A percentile compares a stretch with the other conserved stretches of the same genome.
Evolutionary conservation across 2,888 invertebrate species (phyloP).

Genomic region (Idaea dimidiata): DNA sequence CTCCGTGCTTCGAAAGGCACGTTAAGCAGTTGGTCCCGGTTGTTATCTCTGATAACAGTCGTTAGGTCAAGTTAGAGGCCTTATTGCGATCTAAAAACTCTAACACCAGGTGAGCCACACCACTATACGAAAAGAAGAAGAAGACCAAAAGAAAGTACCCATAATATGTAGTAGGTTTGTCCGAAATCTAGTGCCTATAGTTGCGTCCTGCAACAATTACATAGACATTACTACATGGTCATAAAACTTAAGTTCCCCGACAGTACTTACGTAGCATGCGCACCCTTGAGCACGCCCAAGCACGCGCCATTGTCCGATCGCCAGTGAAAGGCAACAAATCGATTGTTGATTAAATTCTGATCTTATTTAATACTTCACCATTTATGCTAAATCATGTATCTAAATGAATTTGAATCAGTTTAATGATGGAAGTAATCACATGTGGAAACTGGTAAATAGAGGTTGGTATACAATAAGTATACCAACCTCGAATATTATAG

Average conservation of each 20-base stretch:
- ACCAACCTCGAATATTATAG: neutral
- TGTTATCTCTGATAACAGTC: no score
- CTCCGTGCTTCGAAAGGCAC: no score
- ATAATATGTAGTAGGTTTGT: no score
- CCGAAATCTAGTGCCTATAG: no score
- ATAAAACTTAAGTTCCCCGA: conserved; percentile 9
- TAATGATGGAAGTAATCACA: conserved; percentile 17
- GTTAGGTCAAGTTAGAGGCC: no score
- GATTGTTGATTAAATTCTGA: conserved; percentile 40
- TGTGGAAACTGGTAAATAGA: neutral
- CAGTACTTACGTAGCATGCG: conserved; percentile 29
- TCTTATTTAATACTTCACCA: conserved; percentile 30
- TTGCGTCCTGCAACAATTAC: no score
- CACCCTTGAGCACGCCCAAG: conserved; percentile 50
- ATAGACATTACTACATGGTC: no score
- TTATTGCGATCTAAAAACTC: no score
- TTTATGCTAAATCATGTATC: conserved; percentile 17
- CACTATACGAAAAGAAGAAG: no score
- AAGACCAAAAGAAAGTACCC: no score
- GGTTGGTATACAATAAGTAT: neutral
- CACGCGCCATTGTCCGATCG: conserved; percentile 46
- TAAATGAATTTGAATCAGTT: conserved; percentile 21
- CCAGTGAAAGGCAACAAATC: conserved; percentile 60
- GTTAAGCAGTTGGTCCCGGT: no score
- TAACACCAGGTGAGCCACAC: no score